Conservation (phyloP, 2,888 invertebrate genomes). For the Pasiphila rectangulata region DNA sequence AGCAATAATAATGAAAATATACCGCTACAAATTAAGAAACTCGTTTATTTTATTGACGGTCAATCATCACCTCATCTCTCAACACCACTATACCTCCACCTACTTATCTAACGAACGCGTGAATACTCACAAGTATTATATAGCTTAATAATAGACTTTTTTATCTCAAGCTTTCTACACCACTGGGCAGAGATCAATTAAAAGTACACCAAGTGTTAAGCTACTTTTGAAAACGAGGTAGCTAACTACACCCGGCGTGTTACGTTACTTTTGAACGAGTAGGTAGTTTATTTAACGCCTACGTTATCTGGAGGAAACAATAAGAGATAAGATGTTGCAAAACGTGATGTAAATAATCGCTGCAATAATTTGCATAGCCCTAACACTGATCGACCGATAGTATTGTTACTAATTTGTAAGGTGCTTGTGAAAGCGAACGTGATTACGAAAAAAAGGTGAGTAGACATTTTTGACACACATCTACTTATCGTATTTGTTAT, state of each 20-base stretch:
- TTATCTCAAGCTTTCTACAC: too few relatives aligned
- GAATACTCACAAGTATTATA: too few relatives aligned
- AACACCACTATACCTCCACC: neutral
- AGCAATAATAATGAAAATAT: too few relatives aligned
- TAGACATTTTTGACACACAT: too few relatives aligned
- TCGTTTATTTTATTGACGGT: conserved; percentile 8
- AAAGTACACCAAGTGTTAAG: too few relatives aligned
- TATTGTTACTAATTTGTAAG: conserved; percentile 3
- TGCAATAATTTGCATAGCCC: conserved; percentile 19
- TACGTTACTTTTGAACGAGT: neutral
- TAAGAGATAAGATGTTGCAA: conserved; percentile 19
- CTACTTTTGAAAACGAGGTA: too few relatives aligned
- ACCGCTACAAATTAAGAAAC: conserved; percentile 7
- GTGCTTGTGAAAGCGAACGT: conserved; percentile 1
- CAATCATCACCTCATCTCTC: conserved; percentile 1
- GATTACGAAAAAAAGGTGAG: neutral
- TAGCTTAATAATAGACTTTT: too few relatives aligned
- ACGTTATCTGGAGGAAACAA: conserved; percentile 21
- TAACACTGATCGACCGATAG: conserved; percentile 13
- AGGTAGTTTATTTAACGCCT: conserved; percentile 9
- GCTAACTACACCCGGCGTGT: neutral
- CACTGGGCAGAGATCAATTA: too few relatives aligned
- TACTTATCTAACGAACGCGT: too few relatives aligned
- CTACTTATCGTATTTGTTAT: too few relatives aligned
- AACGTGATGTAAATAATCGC: conserved; percentile 16